Evolutionary conservation across 2,888 invertebrate genomes (phyloP).

Genomic region (Seira ritae): DNA sequence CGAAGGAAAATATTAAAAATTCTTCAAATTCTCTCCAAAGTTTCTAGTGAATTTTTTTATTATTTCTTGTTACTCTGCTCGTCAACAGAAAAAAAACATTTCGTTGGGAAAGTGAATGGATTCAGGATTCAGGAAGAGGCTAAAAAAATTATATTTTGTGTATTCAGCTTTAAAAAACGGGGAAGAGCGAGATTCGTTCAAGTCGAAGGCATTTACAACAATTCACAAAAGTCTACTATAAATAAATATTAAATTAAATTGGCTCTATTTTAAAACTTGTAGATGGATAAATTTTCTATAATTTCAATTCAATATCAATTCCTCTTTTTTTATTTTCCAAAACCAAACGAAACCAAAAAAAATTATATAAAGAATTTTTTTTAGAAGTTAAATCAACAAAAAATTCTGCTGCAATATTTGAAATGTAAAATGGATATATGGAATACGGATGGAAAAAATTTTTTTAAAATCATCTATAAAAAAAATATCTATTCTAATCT

Average conservation of each 20-base stretch:
- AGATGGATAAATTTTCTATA: not conserved
- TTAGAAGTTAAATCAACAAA: too few species aligned
- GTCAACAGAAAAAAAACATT: too few species aligned
- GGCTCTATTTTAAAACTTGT: not conserved
- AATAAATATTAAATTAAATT: not conserved
- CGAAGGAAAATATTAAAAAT: too few species aligned
- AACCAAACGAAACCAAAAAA: too few species aligned
- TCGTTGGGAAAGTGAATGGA: not conserved
- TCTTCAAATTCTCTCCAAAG: not conserved
- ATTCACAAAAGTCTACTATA: not conserved
- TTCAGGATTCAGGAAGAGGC: not conserved
- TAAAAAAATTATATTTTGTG: too few species aligned
- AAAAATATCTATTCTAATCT: too few species aligned
- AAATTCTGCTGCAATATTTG: too few species aligned
- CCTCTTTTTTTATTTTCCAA: too few species aligned
- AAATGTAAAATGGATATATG: too few species aligned
- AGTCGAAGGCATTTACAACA: constrained; percentile 9
- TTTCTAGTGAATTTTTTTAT: not conserved
- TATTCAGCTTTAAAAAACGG: not conserved
- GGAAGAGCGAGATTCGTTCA: not conserved
- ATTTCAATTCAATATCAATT: not conserved
- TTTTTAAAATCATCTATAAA: too few species aligned
- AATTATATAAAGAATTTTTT: too few species aligned
- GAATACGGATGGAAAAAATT: too few species aligned
- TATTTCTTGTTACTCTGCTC: not conserved